These are phyloP conservation scores for Globodera ellingtonae DNA, from an alignment of 1,140 invertebrate species.

Conservation along the genomic window DNA sequence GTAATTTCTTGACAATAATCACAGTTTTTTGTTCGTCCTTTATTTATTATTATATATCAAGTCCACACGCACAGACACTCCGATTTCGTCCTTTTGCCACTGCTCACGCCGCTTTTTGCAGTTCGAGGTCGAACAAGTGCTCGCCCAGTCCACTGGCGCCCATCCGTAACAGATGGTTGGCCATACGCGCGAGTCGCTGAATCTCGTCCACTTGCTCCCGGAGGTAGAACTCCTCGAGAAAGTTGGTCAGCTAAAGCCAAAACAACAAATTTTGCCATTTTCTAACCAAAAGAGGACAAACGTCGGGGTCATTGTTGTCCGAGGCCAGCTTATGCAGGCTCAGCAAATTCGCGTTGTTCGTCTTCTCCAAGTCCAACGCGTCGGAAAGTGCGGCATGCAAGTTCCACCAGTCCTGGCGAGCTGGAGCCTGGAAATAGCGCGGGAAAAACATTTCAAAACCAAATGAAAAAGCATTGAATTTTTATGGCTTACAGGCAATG, in stretches of 20 bases:
- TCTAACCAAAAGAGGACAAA: conserved; percentile 32
- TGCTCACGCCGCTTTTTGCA: background rate
- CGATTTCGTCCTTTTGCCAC: no score
- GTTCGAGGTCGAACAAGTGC: conserved; percentile 75
- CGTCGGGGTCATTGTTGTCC: conserved; percentile 74
- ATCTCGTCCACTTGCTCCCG: conserved; percentile 73
- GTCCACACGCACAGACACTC: no score
- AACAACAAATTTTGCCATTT: background rate
- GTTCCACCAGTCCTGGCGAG: conserved; percentile 71
- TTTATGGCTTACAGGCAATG: conserved; percentile 67
- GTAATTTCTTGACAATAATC: no score
- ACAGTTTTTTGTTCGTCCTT: no score
- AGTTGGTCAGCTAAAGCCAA: conserved; percentile 53
- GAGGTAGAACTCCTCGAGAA: conserved; percentile 55
- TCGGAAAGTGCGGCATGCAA: conserved; percentile 74
- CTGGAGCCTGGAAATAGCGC: conserved; percentile 70
- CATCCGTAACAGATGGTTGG: conserved; percentile 75
- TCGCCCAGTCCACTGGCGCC: conserved; percentile 70
- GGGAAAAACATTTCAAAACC: background rate
- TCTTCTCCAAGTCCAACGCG: conserved; percentile 78
- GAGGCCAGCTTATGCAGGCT: conserved; percentile 74
- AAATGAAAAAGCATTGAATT: conserved; percentile 22
- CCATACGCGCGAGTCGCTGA: conserved; percentile 75
- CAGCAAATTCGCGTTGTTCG: conserved; percentile 77
- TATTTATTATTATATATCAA: no score